phyloP scores from a whole-genome alignment of 2,888 invertebrate genomes.

The Plusia festucae region DNA sequence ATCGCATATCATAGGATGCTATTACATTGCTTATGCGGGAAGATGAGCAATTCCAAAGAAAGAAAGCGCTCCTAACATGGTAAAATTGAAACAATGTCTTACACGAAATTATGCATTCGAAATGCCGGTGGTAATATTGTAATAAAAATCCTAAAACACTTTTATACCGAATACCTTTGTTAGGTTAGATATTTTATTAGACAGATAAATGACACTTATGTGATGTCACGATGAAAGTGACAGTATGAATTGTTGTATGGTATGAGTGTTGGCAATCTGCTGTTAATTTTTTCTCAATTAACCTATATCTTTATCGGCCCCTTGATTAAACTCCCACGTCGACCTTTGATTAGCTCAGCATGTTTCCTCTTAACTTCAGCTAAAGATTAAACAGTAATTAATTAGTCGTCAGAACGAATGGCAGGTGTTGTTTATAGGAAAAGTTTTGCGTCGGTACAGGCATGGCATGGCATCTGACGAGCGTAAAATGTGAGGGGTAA shows the following conservation, averaged over 20 bases:
- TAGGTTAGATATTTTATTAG: too few species aligned
- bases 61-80: slow-evolving; percentile 6
- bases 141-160: neutral
- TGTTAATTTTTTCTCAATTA: too few species aligned
- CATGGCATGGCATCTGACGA: slow-evolving; percentile 34
- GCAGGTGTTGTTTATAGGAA: slow-evolving; percentile 58
- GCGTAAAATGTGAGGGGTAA: slow-evolving; percentile 22
- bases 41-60: slow-evolving; percentile 37
- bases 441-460: slow-evolving; percentile 40
- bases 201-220: too few species aligned
- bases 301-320: too few species aligned
- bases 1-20: slow-evolving; percentile 38
- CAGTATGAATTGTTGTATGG: too few species aligned
- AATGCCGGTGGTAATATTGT: neutral
- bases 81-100: slow-evolving; percentile 11
- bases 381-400: slow-evolving; percentile 57
- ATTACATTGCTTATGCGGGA: slow-evolving; percentile 42
- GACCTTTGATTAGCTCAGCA: slow-evolving; percentile 40
- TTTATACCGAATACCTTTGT: too few species aligned
- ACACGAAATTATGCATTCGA: slow-evolving; percentile 3
- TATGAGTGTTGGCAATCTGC: too few species aligned
- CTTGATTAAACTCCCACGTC: slow-evolving; percentile 21
- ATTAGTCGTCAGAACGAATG: slow-evolving; percentile 50
- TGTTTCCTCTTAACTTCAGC: slow-evolving; percentile 38
- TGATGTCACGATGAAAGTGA: too few species aligned